These are phyloP conservation scores for Hanleya hanleyi DNA, from an alignment of 2,888 invertebrate genomes.

Conservation along the genomic window DNA sequence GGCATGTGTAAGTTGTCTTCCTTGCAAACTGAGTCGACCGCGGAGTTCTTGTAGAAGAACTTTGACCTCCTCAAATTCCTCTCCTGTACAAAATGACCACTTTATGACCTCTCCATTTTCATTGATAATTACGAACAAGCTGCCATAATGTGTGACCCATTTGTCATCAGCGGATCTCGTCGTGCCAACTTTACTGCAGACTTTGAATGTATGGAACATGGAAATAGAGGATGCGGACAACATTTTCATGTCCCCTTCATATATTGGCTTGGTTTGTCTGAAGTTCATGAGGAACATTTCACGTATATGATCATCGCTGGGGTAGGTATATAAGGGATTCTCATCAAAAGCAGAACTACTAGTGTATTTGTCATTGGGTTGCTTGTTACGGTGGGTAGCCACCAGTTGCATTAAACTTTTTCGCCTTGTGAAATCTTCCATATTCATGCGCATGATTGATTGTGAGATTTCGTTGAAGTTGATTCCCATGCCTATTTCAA, in stretches of 20 bases:
- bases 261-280: background rate
- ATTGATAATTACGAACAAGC: background rate
- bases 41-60: background rate
- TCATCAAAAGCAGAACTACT: background rate
- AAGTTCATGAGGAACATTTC: constrained; percentile 7
- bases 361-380: background rate
- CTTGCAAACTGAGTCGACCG: background rate
- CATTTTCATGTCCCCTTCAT: background rate
- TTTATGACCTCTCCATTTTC: background rate
- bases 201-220: background rate
- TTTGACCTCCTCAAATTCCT: background rate
- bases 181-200: background rate
- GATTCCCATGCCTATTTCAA: background rate
- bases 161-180: background rate
- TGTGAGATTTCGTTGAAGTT: background rate
- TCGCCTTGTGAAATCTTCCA: background rate
- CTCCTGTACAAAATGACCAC: background rate
- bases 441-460: background rate
- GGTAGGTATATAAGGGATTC: background rate
- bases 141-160: background rate
- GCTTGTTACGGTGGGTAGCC: background rate
- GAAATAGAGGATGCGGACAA: background rate
- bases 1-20: background rate
- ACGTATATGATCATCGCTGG: background rate
- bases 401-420: background rate